A percentile compares a stretch with the other conserved stretches of the same genome.
These are phyloP conservation scores for Ferrisia virgata DNA, from an alignment of 2,888 invertebrate genomes.

Conservation along the genomic window DNA sequence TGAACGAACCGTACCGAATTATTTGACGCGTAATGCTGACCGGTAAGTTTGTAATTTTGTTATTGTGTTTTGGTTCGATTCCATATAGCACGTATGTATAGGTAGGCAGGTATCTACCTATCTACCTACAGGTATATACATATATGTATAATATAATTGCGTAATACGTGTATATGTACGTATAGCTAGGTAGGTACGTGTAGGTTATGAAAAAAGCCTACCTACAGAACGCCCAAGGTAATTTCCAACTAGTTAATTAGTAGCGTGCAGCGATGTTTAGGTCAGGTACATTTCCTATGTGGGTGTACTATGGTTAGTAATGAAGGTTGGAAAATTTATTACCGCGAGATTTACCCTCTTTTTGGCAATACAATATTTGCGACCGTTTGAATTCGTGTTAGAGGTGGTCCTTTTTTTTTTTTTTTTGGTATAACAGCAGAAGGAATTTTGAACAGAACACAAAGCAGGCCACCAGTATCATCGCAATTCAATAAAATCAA, in stretches of 20 bases:
- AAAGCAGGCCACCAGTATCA: too few species aligned
- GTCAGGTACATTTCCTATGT: background rate
- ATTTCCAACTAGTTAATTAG: background rate
- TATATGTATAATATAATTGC: too few species aligned
- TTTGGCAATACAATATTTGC: background rate
- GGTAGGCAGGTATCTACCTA: too few species aligned
- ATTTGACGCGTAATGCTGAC: constrained; percentile 10
- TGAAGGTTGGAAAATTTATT: background rate
- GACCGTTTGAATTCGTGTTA: background rate
- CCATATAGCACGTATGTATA: too few species aligned
- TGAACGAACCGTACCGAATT: background rate
- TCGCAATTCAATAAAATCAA: too few species aligned
- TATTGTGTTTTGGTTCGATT: background rate
- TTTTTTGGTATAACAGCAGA: too few species aligned
- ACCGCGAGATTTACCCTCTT: background rate
- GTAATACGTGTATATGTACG: too few species aligned
- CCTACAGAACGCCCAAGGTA: background rate
- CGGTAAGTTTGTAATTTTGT: constrained; percentile 13
- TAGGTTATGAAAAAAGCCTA: background rate
- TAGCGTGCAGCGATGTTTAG: background rate
- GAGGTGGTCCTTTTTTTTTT: too few species aligned
- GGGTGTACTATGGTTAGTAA: background rate
- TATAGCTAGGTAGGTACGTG: too few species aligned
- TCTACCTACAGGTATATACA: background rate
- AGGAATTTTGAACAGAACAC: too few species aligned